Evolutionary conservation across 2,113 vertebrate species (phyloP).

Genomic region (Riparia riparia): DNA sequence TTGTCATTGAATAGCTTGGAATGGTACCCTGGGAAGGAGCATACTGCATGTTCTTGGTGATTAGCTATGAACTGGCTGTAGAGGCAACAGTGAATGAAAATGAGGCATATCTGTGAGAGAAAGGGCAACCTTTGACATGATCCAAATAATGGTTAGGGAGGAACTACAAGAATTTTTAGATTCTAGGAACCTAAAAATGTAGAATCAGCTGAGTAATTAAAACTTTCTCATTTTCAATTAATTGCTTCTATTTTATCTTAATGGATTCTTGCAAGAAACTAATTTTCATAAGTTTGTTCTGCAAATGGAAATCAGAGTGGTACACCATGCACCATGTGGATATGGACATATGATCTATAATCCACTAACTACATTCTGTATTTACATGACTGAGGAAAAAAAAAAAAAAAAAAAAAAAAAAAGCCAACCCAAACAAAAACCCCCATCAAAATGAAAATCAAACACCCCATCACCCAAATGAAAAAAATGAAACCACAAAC

Average conservation of each 20-base stretch:
- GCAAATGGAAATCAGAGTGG: background rate
- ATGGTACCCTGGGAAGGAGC: background rate
- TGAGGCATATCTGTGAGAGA: background rate
- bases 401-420: background rate
- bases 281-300: background rate
- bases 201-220: background rate
- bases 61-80: background rate
- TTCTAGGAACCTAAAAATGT: background rate
- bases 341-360: background rate
- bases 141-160: background rate
- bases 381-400: background rate
- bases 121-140: background rate
- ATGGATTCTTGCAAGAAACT: background rate
- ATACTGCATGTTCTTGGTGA: background rate
- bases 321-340: too few species aligned
- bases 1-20: background rate
- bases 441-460: background rate
- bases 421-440: background rate
- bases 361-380: background rate
- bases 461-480: rapidly evolving
- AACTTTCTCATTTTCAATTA: background rate
- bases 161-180: background rate
- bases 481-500: background rate
- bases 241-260: background rate
- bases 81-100: background rate